phyloP scores from a whole-genome alignment of 2,888 invertebrate genomes.

The Tenthredo notha region DNA sequence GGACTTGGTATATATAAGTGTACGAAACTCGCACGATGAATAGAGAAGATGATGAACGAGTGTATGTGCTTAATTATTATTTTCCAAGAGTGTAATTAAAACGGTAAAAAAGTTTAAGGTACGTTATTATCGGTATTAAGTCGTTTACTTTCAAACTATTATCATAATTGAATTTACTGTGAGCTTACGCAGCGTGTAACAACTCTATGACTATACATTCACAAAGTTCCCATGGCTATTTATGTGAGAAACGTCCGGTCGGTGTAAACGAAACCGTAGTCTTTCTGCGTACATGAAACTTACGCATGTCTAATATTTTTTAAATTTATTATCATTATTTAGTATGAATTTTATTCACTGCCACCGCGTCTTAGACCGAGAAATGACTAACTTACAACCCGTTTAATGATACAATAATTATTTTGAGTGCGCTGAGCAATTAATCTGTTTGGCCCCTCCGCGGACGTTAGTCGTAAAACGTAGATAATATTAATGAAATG shows the following conservation, averaged over 20 bases:
- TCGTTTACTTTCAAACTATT: conserved; percentile 33
- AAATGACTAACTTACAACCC: neutral
- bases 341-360: neutral
- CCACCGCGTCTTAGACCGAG: neutral
- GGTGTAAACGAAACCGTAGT: neutral
- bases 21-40: conserved; percentile 15
- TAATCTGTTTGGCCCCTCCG: conserved; percentile 56
- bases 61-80: conserved; percentile 33
- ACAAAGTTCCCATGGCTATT: conserved; percentile 37
- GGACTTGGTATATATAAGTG: neutral
- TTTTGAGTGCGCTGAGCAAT: conserved; percentile 52
- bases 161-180: conserved; percentile 45
- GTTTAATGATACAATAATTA: conserved; percentile 49
- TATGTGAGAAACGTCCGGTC: conserved; percentile 47
- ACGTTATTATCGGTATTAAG: conserved; percentile 47
- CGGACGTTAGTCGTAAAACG: conserved; percentile 71
- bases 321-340: neutral
- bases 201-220: conserved; percentile 22
- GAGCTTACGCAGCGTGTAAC: conserved; percentile 37
- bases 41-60: neutral
- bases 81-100: conserved; percentile 21
- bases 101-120: conserved; percentile 36
- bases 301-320: neutral
- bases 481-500: conserved; percentile 72
- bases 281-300: neutral